Conservation (phyloP, 2,888 invertebrate genomes). For the Ormyrus thymus region DNA sequence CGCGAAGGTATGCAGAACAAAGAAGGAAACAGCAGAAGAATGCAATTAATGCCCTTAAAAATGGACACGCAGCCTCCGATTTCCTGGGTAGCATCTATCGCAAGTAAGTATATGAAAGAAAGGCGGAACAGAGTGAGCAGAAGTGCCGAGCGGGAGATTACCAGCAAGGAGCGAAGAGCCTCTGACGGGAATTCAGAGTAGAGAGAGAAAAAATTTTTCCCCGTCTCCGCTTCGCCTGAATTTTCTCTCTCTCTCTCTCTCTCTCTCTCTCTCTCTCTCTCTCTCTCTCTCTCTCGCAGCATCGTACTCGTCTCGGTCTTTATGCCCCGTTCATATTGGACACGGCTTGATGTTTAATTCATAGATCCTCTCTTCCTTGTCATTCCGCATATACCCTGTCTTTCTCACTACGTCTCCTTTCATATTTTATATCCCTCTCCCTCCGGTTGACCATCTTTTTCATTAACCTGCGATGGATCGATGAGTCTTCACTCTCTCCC, state of each 20-base stretch:
- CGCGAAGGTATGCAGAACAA: not conserved
- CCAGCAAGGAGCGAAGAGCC: not conserved
- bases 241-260: not conserved
- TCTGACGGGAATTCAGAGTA: constrained; percentile 2
- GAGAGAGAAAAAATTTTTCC: too few species aligned
- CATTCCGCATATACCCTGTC: constrained; percentile 30
- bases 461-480: constrained; percentile 46
- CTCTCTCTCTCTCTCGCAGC: not conserved
- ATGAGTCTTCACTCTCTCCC: constrained; percentile 5
- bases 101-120: not conserved
- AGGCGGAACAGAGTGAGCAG: not conserved
- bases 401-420: not conserved
- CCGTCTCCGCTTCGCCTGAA: too few species aligned
- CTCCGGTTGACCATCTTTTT: constrained; percentile 40
- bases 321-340: constrained; percentile 46
- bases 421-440: not conserved
- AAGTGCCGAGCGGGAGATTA: not conserved
- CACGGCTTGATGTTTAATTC: constrained; percentile 49
- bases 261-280: not conserved
- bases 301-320: constrained; percentile 19
- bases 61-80: not conserved
- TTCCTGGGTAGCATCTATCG: not conserved
- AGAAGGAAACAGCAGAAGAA: not conserved
- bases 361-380: constrained; percentile 39
- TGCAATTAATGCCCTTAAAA: constrained; percentile 27